Percentiles rank a stretch among this genome's conserved stretches.
Evolutionary conservation across 2,888 invertebrate species (phyloP).

Genomic region (Pollenia angustigena): DNA sequence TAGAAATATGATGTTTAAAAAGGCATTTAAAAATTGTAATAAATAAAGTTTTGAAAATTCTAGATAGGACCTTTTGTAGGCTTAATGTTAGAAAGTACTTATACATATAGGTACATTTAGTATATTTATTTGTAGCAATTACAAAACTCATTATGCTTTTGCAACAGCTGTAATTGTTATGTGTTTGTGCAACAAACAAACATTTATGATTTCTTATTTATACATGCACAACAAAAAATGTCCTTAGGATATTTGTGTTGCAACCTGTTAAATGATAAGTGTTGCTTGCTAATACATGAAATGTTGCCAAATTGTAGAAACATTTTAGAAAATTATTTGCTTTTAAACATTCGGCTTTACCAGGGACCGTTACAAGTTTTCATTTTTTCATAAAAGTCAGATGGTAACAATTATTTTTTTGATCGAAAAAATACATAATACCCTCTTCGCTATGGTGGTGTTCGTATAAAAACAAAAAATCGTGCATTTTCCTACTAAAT

Average conservation of each 20-base stretch:
- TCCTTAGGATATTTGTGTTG: slow-evolving; percentile 45
- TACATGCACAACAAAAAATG: slow-evolving; percentile 25
- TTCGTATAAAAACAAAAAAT: too few relatives aligned
- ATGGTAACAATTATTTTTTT: too few relatives aligned
- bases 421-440: too few relatives aligned
- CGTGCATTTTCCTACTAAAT: too few relatives aligned
- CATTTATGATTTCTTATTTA: slow-evolving; percentile 46
- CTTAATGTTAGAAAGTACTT: not conserved
- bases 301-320: not conserved
- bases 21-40: too few relatives aligned
- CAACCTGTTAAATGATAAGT: not conserved
- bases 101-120: not conserved
- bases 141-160: not conserved
- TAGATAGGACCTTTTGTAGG: too few relatives aligned
- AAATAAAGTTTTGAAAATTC: too few relatives aligned
- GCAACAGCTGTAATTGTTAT: slow-evolving; percentile 33
- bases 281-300: not conserved
- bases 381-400: too few relatives aligned
- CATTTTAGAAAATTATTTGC: not conserved
- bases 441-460: too few relatives aligned
- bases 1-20: too few relatives aligned
- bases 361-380: too few relatives aligned
- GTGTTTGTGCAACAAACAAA: slow-evolving; percentile 36
- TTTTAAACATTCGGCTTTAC: too few relatives aligned
- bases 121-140: not conserved